phyloP scores from a whole-genome alignment of 2,113 vertebrate species.

The Chelonoidis abingdonii region DNA sequence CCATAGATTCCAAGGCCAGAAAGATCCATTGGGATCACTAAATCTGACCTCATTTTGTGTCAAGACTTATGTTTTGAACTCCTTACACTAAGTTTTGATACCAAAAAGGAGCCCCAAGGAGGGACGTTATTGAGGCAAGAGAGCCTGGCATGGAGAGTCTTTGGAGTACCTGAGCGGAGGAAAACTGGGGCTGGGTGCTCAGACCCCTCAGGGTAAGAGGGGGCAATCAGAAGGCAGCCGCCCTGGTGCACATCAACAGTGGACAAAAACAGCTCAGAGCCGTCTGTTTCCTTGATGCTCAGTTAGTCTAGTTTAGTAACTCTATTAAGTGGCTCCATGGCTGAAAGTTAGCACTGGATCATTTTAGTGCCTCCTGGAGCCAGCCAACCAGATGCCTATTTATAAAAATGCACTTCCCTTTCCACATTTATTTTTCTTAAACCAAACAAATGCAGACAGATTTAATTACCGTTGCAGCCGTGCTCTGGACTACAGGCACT shows the following conservation, averaged over 20 bases:
- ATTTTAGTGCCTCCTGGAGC: neutral
- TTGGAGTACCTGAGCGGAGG: neutral
- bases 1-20: too few relatives aligned
- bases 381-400: neutral
- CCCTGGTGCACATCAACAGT: neutral
- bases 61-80: neutral
- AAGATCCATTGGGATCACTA: neutral
- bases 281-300: neutral
- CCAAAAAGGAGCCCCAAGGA: neutral
- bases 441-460: constrained; percentile 62
- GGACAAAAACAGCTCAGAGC: neutral
- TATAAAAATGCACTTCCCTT: constrained; percentile 19
- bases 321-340: neutral
- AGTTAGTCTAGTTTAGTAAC: neutral
- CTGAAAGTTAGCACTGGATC: neutral
- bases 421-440: constrained; percentile 39
- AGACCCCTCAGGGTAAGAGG: neutral
- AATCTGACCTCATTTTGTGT: neutral
- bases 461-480: constrained; percentile 59
- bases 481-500: constrained; percentile 18
- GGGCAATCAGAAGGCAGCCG: neutral
- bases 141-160: neutral
- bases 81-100: neutral
- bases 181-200: neutral
- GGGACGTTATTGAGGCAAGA: neutral